Percentiles rank a stretch among this genome's conserved stretches.
phyloP scores from a whole-genome alignment of 2,888 invertebrate species.

The Eupithecia subumbrata region DNA sequence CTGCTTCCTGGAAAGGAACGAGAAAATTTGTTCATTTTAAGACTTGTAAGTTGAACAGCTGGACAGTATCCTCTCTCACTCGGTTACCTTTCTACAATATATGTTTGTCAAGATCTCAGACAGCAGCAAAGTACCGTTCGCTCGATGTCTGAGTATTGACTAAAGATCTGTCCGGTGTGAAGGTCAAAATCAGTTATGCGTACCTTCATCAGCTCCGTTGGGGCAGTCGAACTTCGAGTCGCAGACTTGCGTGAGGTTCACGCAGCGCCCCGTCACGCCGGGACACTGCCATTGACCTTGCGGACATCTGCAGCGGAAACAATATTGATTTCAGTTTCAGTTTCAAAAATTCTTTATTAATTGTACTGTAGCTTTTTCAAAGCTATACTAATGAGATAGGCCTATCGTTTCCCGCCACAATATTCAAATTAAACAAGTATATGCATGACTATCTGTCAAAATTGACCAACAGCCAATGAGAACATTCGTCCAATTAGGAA shows the following conservation, averaged over 20 bases:
- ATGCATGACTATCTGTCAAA: too few species aligned
- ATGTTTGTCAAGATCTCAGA: not conserved
- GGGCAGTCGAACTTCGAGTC: constrained; percentile 95
- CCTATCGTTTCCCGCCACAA: too few species aligned
- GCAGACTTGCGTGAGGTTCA: constrained; percentile 95
- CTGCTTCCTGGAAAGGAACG: constrained; percentile 77
- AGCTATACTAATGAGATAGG: too few species aligned
- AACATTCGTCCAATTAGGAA: too few species aligned
- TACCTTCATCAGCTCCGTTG: constrained; percentile 96
- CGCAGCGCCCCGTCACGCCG: constrained; percentile 90
- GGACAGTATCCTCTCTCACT: not conserved
- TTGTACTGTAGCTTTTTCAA: too few species aligned
- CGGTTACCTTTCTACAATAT: not conserved
- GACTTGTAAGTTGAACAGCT: not conserved
- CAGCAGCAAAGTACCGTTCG: not conserved
- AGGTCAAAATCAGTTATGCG: not conserved
- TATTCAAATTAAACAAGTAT: too few species aligned
- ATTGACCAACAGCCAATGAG: too few species aligned
- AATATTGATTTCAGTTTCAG: not conserved
- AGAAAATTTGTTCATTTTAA: not conserved
- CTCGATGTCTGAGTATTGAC: not conserved
- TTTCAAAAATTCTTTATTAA: too few species aligned
- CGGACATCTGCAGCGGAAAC: constrained; percentile 84
- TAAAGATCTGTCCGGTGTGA: not conserved
- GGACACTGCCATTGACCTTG: constrained; percentile 94